Conservation (phyloP, 2,888 invertebrate species). For the Cepaea hortensis region DNA sequence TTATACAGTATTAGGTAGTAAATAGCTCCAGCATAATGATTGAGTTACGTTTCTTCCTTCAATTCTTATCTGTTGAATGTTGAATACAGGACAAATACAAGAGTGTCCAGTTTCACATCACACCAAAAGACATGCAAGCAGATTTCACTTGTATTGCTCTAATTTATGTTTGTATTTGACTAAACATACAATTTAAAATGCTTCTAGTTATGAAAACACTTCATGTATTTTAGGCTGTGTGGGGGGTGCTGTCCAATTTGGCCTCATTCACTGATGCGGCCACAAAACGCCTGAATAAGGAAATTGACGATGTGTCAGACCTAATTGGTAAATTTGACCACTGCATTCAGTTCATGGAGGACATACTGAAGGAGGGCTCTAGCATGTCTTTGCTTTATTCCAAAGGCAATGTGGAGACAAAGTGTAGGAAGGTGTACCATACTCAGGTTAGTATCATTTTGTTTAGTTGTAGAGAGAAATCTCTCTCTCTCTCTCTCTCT, state of each 20-base stretch:
- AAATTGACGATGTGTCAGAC: constrained; percentile 88
- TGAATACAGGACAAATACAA: too few relatives aligned
- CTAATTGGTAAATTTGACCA: constrained; percentile 91
- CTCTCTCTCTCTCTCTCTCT: neutral
- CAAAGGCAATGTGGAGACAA: constrained; percentile 59
- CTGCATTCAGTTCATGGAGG: constrained; percentile 89
- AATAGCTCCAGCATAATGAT: too few relatives aligned
- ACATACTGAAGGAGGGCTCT: constrained; percentile 80
- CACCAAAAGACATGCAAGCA: too few relatives aligned
- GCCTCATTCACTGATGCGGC: constrained; percentile 88
- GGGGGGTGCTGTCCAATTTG: constrained; percentile 79
- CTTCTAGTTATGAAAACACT: neutral
- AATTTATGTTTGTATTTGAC: too few relatives aligned
- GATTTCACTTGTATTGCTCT: too few relatives aligned
- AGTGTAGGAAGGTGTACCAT: constrained; percentile 51
- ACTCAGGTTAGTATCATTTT: constrained; percentile 30
- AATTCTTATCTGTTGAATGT: too few relatives aligned
- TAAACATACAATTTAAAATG: too few relatives aligned
- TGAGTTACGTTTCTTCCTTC: too few relatives aligned
- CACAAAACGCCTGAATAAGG: constrained; percentile 87
- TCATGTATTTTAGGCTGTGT: constrained; percentile 42
- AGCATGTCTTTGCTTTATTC: constrained; percentile 70
- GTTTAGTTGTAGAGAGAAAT: neutral
- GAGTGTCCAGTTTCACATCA: too few relatives aligned
- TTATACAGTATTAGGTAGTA: too few relatives aligned